phyloP scores from a whole-genome alignment of 2,113 vertebrate species.

The Spilogale gracilis region DNA sequence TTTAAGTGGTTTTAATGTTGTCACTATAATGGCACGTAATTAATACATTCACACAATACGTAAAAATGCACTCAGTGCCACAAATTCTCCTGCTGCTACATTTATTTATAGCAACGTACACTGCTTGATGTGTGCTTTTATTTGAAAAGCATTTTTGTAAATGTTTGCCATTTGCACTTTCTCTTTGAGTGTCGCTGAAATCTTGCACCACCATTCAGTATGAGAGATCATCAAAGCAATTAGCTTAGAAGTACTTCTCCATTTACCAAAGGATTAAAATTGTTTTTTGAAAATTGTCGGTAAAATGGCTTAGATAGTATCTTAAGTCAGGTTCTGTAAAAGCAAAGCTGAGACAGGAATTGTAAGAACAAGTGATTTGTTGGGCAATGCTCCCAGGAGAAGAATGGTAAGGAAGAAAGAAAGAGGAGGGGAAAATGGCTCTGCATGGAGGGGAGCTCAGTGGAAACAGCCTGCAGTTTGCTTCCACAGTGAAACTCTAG shows the following conservation, averaged over 20 bases:
- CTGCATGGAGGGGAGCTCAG: background rate
- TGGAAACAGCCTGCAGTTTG: background rate
- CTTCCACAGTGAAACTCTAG: background rate
- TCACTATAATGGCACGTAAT: constrained; percentile 76
- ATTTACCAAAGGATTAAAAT: constrained; percentile 62
- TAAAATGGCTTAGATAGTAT: constrained; percentile 49
- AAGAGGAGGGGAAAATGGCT: background rate
- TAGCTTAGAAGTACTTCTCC: constrained; percentile 69
- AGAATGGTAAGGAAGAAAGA: background rate
- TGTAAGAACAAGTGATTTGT: background rate
- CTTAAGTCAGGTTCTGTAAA: background rate
- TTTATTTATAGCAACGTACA: constrained; percentile 71
- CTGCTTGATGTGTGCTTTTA: constrained; percentile 73
- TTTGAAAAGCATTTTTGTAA: constrained; percentile 73
- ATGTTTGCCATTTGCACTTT: constrained; percentile 64
- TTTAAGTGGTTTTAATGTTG: constrained; percentile 74
- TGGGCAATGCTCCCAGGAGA: background rate
- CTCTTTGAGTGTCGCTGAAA: constrained; percentile 60
- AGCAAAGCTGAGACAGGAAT: background rate
- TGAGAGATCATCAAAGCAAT: constrained; percentile 66
- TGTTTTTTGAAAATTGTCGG: constrained; percentile 58
- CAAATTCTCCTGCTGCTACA: constrained; percentile 38
- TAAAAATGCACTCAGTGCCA: constrained; percentile 68
- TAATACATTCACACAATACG: constrained; percentile 70
- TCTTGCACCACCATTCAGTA: constrained; percentile 52